These are phyloP conservation scores for Pseudeuparius sepicola DNA, from an alignment of 2,888 invertebrate species.

Conservation along the genomic window DNA sequence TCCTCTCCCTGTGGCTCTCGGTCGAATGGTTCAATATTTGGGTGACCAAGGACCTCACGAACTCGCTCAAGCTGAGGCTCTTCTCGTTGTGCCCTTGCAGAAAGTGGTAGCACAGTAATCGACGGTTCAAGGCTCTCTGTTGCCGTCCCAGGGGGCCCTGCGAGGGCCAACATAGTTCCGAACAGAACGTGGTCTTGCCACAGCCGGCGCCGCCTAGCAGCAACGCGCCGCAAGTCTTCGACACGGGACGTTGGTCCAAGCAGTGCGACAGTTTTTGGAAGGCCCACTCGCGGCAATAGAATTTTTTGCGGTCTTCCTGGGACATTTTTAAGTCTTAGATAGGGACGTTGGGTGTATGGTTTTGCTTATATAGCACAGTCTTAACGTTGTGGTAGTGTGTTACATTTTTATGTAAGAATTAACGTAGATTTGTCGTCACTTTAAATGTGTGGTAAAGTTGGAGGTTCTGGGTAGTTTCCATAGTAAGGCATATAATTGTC, in stretches of 20 bases:
- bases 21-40: constrained; percentile 70
- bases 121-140: constrained; percentile 62
- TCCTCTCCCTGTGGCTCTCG: constrained; percentile 40
- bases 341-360: too few species aligned
- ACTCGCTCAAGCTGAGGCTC: constrained; percentile 75
- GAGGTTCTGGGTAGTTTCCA: too few species aligned
- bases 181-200: constrained; percentile 86
- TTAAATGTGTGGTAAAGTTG: too few species aligned
- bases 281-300: constrained; percentile 92
- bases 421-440: too few species aligned
- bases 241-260: constrained; percentile 75
- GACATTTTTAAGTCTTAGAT: too few species aligned
- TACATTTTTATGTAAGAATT: too few species aligned
- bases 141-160: constrained; percentile 56
- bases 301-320: constrained; percentile 57
- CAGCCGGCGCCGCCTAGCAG: constrained; percentile 84
- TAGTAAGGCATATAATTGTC: too few species aligned
- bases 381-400: too few species aligned
- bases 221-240: constrained; percentile 80
- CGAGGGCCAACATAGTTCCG: constrained; percentile 66
- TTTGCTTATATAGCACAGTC: too few species aligned
- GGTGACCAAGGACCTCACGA: constrained; percentile 73
- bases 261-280: constrained; percentile 89
- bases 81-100: constrained; percentile 78
- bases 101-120: constrained; percentile 80